Conservation (phyloP, 2,113 vertebrate species). For the Eulacestoma nigropectus region DNA sequence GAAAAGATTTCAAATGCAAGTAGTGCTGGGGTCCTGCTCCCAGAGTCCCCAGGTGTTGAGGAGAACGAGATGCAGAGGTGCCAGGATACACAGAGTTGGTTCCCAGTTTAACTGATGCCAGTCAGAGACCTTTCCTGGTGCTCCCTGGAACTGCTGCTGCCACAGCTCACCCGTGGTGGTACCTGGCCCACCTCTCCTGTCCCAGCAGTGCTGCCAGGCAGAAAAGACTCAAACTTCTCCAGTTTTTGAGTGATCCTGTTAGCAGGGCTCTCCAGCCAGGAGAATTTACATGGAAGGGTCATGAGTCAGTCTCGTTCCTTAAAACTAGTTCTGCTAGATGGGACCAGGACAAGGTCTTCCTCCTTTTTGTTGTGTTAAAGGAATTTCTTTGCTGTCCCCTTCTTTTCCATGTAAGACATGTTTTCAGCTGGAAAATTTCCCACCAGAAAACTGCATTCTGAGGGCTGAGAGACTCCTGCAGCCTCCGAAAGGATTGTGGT, state of each 20-base stretch:
- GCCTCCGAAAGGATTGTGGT: background rate
- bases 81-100: background rate
- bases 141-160: background rate
- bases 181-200: background rate
- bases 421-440: background rate
- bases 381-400: background rate
- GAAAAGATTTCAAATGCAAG: background rate
- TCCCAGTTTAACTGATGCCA: background rate
- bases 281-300: background rate
- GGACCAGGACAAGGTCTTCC: background rate
- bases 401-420: background rate
- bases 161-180: no score
- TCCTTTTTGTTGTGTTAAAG: background rate
- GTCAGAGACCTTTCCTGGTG: background rate
- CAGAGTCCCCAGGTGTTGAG: background rate
- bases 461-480: background rate
- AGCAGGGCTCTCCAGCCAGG: background rate
- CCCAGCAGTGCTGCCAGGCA: background rate
- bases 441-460: background rate
- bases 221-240: background rate
- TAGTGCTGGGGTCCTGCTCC: background rate
- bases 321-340: background rate
- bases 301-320: background rate
- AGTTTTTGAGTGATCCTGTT: background rate
- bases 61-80: background rate